Conservation (phyloP, 2,113 vertebrate genomes). For the Oenanthe melanoleuca region DNA sequence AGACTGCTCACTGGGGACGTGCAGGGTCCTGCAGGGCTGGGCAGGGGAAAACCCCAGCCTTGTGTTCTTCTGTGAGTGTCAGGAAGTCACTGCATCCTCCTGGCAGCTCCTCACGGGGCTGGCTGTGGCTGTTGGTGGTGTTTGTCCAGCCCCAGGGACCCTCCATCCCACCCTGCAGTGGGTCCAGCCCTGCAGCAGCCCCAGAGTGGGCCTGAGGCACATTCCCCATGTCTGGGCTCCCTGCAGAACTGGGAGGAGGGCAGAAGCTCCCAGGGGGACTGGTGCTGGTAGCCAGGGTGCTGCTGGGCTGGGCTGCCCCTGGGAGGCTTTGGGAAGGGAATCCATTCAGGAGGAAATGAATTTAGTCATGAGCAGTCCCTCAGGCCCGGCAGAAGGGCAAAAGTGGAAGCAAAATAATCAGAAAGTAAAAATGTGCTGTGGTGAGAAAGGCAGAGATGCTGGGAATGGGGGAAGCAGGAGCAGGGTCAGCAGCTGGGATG, state of each 20-base stretch:
- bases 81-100: accelerated
- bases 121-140: accelerated
- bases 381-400: background rate
- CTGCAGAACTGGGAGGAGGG: accelerated
- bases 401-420: conserved; percentile 22
- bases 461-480: background rate
- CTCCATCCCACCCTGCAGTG: background rate
- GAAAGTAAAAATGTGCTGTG: background rate
- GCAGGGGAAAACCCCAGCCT: accelerated
- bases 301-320: background rate
- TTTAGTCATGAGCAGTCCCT: background rate
- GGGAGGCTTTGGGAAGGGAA: background rate
- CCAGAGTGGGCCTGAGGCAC: accelerated
- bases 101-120: accelerated
- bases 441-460: background rate
- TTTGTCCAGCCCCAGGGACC: background rate
- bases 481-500: background rate
- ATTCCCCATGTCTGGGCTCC: accelerated
- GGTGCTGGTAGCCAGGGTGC: background rate
- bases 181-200: background rate
- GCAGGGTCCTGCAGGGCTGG: background rate
- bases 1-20: background rate
- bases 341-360: background rate
- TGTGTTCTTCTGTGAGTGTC: accelerated
- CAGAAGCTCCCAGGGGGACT: accelerated